Evolutionary conservation across 2,113 vertebrate species (phyloP), one percentile per base, ranked within the genome.

Genomic region (Mormoops blainvillei): DNA sequence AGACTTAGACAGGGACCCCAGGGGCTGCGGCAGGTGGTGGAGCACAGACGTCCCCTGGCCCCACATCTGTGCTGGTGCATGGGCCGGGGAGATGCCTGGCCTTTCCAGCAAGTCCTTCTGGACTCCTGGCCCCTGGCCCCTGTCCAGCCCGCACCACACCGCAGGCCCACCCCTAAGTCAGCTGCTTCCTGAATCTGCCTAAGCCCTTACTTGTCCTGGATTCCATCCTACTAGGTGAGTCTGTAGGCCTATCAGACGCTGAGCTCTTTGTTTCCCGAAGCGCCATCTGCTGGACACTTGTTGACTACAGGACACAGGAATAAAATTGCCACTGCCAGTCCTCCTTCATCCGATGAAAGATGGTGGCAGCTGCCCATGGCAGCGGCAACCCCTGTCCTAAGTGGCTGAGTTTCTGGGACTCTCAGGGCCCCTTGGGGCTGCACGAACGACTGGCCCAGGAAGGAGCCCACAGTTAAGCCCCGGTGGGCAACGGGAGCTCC

Each of bases 351-450:
- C 11, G 26, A 38, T 5, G 58, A 36, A 54, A 58, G 4, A 28
- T 2, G 8, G 33, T 41, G 22, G 38, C 80, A 7, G 10, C 58
- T 50, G 8, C 6, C 56, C 4, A 9, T 0, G 50, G 28, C 3
- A 12, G 20, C 43, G 0, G 33, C 12, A 19, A 5, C 28, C 26
- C 11, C 7, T 0, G 10, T 3, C 26, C 28, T 26, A 6, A 12
- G 65, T 5, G 33, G 36, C 6, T 86, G 52, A 33, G 41, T 16
- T 18, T 24, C 70, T 68, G 87, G 63, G 31, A 24, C 48, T 33
- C 41, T 5, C 3, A 0, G 31, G 50, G 31, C 4, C 28, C 36
- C 28, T 1, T 14, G 31, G 45, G 48, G 81, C 36, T 71, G 48
- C 36, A 8, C 41, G 11, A 4, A 36, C 2, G 26, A 5, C 33